These are phyloP conservation scores for Dicentrarchus labrax DNA, from an alignment of 2,113 vertebrate genomes.

Conservation along the genomic window DNA sequence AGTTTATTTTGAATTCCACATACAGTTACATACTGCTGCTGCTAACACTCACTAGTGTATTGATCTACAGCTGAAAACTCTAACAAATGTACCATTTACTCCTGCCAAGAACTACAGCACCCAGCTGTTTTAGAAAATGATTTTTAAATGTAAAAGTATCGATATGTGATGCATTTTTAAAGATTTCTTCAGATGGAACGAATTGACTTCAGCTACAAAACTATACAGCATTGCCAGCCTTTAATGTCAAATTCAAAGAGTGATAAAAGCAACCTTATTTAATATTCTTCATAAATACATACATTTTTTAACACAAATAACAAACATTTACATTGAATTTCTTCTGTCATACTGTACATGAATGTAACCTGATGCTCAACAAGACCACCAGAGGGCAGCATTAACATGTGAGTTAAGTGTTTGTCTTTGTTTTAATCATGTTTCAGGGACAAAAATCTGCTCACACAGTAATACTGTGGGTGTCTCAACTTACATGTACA, in stretches of 20 bases:
- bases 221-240: background rate
- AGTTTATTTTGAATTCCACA: background rate
- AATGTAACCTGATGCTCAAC: background rate
- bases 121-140: background rate
- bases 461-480: background rate
- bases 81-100: no score
- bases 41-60: background rate
- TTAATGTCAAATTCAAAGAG: background rate
- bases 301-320: background rate
- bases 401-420: slow-evolving; percentile 83
- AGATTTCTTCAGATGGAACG: background rate
- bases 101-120: background rate
- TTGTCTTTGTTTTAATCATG: background rate
- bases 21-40: no score
- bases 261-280: background rate
- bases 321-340: background rate
- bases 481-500: background rate
- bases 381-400: slow-evolving; percentile 75
- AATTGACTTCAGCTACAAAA: background rate
- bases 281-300: background rate
- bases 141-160: background rate
- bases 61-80: background rate
- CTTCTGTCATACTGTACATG: background rate
- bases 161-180: background rate
- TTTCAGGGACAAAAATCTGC: background rate